Percentiles rank a stretch among this genome's conserved stretches.
phyloP scores from a whole-genome alignment of 2,797 vertebrate genomes.

The Strix occidentalis region DNA sequence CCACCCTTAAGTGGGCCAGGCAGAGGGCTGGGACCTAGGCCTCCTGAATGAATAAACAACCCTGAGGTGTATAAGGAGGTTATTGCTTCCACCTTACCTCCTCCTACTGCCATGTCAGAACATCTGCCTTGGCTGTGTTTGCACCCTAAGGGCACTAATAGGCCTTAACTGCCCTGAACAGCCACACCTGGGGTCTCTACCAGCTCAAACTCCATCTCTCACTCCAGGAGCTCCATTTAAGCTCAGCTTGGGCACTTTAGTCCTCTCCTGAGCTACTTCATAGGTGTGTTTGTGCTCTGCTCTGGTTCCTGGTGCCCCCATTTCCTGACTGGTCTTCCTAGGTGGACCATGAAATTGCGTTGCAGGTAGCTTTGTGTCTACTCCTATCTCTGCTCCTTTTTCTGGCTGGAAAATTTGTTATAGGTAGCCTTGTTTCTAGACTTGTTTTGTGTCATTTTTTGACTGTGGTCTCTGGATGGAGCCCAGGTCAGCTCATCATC shows the following conservation, averaged over 20 bases:
- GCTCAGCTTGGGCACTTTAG: fast-evolving
- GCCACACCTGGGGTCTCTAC: not conserved
- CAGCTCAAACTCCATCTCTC: not conserved
- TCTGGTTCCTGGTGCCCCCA: not conserved
- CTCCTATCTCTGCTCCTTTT: not conserved
- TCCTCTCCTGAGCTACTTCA: fast-evolving
- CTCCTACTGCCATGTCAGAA: not conserved
- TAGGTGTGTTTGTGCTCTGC: not conserved
- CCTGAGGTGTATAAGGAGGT: fast-evolving
- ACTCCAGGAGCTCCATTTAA: not conserved
- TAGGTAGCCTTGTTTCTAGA: not conserved
- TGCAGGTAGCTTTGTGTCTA: not conserved
- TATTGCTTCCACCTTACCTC: not conserved
- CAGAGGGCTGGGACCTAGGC: not conserved
- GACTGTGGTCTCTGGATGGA: not conserved
- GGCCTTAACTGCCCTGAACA: not conserved
- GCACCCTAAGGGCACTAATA: not conserved
- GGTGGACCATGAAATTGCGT: not conserved
- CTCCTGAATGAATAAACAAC: not conserved
- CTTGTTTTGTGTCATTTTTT: not conserved
- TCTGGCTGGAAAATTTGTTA: not conserved
- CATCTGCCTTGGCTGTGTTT: not conserved
- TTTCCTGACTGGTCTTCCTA: not conserved
- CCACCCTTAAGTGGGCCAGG: not conserved
- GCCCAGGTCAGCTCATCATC: not conserved